A percentile compares a stretch with the other conserved stretches of the same genome.
phyloP scores from a whole-genome alignment of 2,113 vertebrate species.

The Cinclus mexicanus region DNA sequence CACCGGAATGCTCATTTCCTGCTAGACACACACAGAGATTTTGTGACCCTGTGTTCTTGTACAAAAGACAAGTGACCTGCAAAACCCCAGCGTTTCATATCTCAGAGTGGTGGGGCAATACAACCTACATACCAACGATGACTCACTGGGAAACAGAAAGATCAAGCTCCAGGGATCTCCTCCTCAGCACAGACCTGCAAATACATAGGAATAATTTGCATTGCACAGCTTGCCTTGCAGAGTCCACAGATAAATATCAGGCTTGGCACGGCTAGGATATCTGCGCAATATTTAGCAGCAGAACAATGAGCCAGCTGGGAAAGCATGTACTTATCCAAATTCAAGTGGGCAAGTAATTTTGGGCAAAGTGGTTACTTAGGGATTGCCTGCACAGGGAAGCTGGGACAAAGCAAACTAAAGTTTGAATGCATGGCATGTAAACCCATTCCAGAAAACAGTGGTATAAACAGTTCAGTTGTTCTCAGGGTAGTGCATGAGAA shows the following conservation, averaged over 20 bases:
- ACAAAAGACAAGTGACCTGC: slow-evolving; percentile 13
- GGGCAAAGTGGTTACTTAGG: neutral
- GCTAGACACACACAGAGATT: neutral
- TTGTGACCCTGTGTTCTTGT: neutral
- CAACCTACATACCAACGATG: neutral
- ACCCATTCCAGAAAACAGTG: neutral
- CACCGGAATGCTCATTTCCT: neutral
- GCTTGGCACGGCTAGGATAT: slow-evolving; percentile 15
- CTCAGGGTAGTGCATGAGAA: neutral
- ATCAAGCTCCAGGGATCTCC: slow-evolving; percentile 23
- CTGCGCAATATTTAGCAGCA: slow-evolving; percentile 15
- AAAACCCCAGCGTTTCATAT: neutral
- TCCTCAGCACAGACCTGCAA: slow-evolving; percentile 34
- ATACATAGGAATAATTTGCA: slow-evolving; percentile 25
- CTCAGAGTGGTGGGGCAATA: neutral
- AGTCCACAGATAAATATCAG: slow-evolving; percentile 34
- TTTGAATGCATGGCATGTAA: neutral
- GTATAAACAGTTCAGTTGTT: neutral
- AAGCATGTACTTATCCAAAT: neutral
- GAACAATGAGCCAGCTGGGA: slow-evolving; percentile 17
- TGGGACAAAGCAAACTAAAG: neutral
- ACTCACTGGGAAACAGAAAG: slow-evolving; percentile 31
- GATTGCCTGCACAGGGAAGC: neutral
- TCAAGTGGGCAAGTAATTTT: neutral
- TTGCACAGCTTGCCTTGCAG: slow-evolving; percentile 45